Conservation (phyloP, 1,140 invertebrate genomes). For the Achatina immaculata region DNA sequence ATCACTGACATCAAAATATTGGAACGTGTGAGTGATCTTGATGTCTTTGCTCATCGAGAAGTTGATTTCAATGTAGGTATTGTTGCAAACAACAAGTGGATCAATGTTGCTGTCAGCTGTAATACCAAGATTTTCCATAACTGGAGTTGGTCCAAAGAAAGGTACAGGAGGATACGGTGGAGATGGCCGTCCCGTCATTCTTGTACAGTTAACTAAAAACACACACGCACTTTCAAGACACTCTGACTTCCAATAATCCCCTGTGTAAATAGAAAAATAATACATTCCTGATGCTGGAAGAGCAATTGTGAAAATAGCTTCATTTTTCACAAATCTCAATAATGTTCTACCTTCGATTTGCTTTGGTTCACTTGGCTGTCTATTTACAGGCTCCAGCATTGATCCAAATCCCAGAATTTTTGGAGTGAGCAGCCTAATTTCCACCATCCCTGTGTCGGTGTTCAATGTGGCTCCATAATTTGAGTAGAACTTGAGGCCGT, state of each 20-base stretch:
- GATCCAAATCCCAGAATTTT: constrained; percentile 65
- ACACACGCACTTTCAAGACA: constrained; percentile 67
- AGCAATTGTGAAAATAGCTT: constrained; percentile 65
- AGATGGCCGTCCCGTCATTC: constrained; percentile 50
- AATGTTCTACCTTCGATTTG: constrained; percentile 61
- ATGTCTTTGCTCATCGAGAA: constrained; percentile 61
- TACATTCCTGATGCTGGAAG: constrained; percentile 64
- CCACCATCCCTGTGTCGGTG: constrained; percentile 64
- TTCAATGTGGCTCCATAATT: constrained; percentile 63
- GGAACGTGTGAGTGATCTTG: constrained; percentile 66
- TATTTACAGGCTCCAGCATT: constrained; percentile 60
- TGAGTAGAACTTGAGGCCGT: constrained; percentile 62
- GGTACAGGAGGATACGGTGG: constrained; percentile 64
- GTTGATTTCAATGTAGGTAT: constrained; percentile 60
- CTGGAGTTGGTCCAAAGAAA: constrained; percentile 66
- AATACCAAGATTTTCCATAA: constrained; percentile 62
- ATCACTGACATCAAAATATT: constrained; percentile 64
- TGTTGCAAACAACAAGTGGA: constrained; percentile 63
- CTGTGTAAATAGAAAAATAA: constrained; percentile 67
- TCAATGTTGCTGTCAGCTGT: constrained; percentile 58
- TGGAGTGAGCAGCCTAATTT: constrained; percentile 61
- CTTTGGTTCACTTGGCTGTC: constrained; percentile 50
- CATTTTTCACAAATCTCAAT: constrained; percentile 62
- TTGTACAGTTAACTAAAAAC: constrained; percentile 63
- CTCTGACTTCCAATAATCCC: constrained; percentile 65